phyloP scores from a whole-genome alignment of 1,140 invertebrate species.

The Plodia interpunctella region DNA sequence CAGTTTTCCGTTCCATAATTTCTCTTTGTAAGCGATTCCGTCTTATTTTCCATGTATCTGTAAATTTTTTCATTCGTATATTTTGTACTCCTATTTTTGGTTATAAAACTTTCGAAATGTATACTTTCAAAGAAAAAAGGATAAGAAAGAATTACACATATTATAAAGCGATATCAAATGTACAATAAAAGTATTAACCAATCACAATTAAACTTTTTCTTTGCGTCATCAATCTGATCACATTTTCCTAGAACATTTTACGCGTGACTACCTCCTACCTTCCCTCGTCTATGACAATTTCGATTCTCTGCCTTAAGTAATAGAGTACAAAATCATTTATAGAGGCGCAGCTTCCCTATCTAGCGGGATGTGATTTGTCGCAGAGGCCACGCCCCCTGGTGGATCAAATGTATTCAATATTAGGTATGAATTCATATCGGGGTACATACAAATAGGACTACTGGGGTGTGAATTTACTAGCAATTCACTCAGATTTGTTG shows the following conservation, averaged over 20 bases:
- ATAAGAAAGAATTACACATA: no score
- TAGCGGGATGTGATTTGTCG: slow-evolving; percentile 1
- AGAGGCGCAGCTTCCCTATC: neutral
- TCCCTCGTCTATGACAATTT: neutral
- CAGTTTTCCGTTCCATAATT: no score
- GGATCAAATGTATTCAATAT: neutral
- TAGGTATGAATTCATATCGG: neutral
- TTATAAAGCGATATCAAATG: no score
- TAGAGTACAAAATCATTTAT: neutral
- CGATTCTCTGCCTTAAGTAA: neutral
- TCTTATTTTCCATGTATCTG: no score
- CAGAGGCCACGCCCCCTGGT: neutral
- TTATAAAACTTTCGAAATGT: no score
- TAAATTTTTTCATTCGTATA: no score
- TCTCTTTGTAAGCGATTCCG: no score
- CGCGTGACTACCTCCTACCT: neutral
- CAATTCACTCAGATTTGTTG: no score
- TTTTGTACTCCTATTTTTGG: no score
- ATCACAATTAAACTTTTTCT: no score
- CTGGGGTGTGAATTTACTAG: neutral
- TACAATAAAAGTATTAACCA: no score
- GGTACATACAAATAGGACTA: neutral
- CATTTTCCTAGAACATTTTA: neutral
- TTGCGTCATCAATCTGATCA: neutral
- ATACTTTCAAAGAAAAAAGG: no score